Evolutionary conservation across 2,113 vertebrate genomes (phyloP), one percentile per base, ranked within the genome.

Genomic region (Pituophis catenifer): DNA sequence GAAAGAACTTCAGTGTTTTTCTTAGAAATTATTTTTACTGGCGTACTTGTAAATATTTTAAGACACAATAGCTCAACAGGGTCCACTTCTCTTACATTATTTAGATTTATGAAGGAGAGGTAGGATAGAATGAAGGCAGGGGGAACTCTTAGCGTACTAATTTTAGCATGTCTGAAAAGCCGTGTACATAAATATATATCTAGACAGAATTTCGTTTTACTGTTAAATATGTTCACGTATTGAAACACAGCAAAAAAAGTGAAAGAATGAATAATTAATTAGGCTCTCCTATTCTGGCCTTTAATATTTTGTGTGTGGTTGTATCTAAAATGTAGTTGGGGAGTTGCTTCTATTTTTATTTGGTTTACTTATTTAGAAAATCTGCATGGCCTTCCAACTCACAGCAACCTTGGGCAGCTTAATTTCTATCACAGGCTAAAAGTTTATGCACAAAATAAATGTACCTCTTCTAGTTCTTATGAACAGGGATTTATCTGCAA

Each of bases 381-480:
- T 70, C 5, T 70, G 65, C n/a, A 70, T 70, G 62, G 62, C 65
- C 65, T 70, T 33, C 65, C 29, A 70, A 70, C 29, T 70, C 65
- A 33, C 65, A 70, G 29, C 29, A 70, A 70, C 65, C 65, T 70
- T 70, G 29, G 62, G 65, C 29, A 70, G 65, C 13, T 70, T 33
- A 33, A n/a, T 17, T 70, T 33, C 29, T 94, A 48, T 75, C 59
- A 88, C 8, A 17, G 29, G 38, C 92, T 62, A 0, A 91, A 93
- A 44, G 90, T 95, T 92, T 93, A 54, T 9, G 33, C 23, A 89
- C 86, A 13, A 86, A 8, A 0, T 0, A 48, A 50, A 88, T 44
- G 23, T 0, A 0, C 0, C 87, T 53, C 86, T 57, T 2, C 10
- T 54, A 24, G 81, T 48, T 0, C 0, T 48, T 86, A 93, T 86